Evolutionary conservation across 2,113 vertebrate genomes (phyloP).

Genomic region (Gracilinanus agilis): DNA sequence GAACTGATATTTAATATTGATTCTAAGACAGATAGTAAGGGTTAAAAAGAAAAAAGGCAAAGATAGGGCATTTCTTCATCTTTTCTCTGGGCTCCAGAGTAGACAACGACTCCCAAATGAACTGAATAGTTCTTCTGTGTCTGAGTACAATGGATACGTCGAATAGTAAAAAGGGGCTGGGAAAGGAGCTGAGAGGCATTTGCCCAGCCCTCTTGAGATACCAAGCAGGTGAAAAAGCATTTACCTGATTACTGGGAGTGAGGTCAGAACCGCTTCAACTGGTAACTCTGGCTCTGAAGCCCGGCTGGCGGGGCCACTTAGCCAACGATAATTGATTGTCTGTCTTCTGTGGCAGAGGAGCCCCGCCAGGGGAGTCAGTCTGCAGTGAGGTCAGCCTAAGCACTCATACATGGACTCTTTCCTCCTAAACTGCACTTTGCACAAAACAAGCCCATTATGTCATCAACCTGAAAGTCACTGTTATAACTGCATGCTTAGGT

Average conservation of each 20-base stretch:
- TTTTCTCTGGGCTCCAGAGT: background rate
- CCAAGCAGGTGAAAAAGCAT: background rate
- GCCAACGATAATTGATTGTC: conserved; percentile 28
- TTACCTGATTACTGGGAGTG: background rate
- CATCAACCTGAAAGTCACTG: conserved; percentile 1
- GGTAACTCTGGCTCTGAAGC: background rate
- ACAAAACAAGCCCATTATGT: conserved; percentile 58
- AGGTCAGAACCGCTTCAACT: background rate
- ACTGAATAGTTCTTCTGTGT: background rate
- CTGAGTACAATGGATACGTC: background rate
- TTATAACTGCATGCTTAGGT: conserved; percentile 30
- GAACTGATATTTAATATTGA: too few species aligned
- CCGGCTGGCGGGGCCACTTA: conserved; percentile 45
- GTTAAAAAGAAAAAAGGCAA: background rate
- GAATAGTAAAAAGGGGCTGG: background rate
- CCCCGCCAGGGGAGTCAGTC: background rate
- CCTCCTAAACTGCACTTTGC: background rate
- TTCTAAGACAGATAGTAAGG: too few species aligned
- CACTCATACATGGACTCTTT: conserved; percentile 44
- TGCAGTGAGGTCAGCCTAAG: conserved; percentile 4
- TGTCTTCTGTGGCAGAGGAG: background rate
- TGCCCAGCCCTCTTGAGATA: background rate
- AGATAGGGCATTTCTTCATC: background rate
- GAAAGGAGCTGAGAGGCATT: background rate
- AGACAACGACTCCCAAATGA: background rate